These are phyloP conservation scores for Drosophila teissieri DNA, from an alignment of 1,140 invertebrate genomes.

Conservation along the genomic window DNA sequence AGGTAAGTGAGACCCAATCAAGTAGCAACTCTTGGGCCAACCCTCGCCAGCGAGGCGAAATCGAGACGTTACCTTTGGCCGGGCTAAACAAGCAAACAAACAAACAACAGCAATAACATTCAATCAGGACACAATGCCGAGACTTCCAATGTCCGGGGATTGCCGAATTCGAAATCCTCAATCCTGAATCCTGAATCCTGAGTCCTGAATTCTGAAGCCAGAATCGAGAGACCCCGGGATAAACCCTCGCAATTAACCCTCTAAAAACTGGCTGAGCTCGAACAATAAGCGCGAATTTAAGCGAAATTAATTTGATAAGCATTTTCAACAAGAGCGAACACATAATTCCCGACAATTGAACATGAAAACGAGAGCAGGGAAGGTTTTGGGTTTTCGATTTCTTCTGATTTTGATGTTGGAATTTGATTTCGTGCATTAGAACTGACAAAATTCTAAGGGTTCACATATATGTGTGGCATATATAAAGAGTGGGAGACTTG, in stretches of 20 bases:
- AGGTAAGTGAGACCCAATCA: conserved; percentile 23
- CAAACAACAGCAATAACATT: conserved; percentile 37
- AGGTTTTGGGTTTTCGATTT: conserved; percentile 9
- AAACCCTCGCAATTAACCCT: conserved; percentile 79
- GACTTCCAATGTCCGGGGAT: too few relatives aligned
- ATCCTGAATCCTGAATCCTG: too few relatives aligned
- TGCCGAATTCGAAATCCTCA: too few relatives aligned
- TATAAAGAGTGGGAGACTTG: not conserved
- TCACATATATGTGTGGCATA: not conserved
- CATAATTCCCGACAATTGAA: conserved; percentile 3
- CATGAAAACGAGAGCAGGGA: conserved; percentile 21
- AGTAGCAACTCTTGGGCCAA: conserved; percentile 51
- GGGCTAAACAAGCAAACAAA: conserved; percentile 47
- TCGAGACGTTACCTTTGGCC: conserved; percentile 51
- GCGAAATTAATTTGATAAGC: conserved; percentile 83
- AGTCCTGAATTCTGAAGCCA: not conserved
- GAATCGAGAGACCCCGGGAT: conserved; percentile 6
- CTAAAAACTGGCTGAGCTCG: conserved; percentile 48
- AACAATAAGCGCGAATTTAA: conserved; percentile 79
- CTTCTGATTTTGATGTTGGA: not conserved
- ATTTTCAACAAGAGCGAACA: conserved; percentile 54
- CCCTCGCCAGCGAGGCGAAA: conserved; percentile 42
- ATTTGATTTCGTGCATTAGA: not conserved
- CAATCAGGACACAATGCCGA: conserved; percentile 43
- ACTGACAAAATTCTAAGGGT: not conserved